A percentile compares a stretch with the other conserved stretches of the same genome.
Evolutionary conservation across 2,113 vertebrate species (phyloP).

Genomic region (Chelonoidis abingdonii): DNA sequence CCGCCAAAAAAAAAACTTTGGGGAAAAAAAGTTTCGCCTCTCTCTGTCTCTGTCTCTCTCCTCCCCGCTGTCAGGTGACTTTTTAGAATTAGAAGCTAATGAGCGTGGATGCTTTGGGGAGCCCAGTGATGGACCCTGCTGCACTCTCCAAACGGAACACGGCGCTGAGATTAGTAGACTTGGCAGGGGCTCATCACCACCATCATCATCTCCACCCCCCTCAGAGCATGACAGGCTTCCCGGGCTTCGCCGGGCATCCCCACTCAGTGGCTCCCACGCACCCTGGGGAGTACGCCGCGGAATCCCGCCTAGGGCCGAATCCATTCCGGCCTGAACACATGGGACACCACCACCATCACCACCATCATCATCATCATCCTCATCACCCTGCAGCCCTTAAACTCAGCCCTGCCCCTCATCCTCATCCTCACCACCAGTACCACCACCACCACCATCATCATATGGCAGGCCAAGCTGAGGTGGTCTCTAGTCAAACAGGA

Average conservation of each 20-base stretch:
- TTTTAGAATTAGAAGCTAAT: conserved; percentile 88
- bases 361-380: conserved; percentile 87
- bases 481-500: conserved; percentile 89
- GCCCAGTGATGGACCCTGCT: conserved; percentile 89
- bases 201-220: conserved; percentile 80
- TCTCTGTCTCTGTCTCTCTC: conserved; percentile 86
- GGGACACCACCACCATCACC: conserved; percentile 89
- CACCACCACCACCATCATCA: conserved; percentile 83
- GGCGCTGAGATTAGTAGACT: conserved; percentile 92
- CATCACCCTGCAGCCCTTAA: conserved; percentile 89
- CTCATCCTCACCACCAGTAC: conserved; percentile 85
- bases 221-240: conserved; percentile 91
- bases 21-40: conserved; percentile 76
- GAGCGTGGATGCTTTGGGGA: conserved; percentile 90
- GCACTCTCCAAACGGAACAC: conserved; percentile 90
- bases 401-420: conserved; percentile 96
- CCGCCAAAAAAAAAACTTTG: conserved; percentile 29
- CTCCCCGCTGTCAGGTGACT: conserved; percentile 91
- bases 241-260: conserved; percentile 89
- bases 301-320: conserved; percentile 89
- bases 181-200: conserved; percentile 88
- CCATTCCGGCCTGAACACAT: conserved; percentile 91
- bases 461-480: conserved; percentile 89
- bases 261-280: conserved; percentile 86
- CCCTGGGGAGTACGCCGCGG: conserved; percentile 88